phyloP scores from a whole-genome alignment of 1,140 invertebrate genomes.

The Drosophila albomicans region DNA sequence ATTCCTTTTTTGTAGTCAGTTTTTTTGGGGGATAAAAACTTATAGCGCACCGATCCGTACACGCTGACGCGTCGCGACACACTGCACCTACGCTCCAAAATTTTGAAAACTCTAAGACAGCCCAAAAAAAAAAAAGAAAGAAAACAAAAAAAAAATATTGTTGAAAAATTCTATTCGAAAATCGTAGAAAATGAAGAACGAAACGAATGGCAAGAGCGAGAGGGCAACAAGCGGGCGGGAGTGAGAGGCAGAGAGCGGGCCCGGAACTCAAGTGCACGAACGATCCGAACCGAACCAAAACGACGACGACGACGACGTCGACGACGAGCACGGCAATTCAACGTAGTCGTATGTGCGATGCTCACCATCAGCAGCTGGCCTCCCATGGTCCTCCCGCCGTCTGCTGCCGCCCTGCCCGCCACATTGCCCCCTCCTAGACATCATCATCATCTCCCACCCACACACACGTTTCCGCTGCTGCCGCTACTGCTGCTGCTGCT shows the following conservation, averaged over 20 bases:
- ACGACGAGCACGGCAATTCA: constrained; percentile 72
- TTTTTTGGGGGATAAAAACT: constrained; percentile 16
- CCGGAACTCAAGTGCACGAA: constrained; percentile 68
- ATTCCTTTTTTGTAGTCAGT: constrained; percentile 17
- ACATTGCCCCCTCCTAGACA: constrained; percentile 11
- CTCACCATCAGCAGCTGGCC: constrained; percentile 67
- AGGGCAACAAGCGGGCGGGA: constrained; percentile 22
- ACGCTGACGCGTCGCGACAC: constrained; percentile 81
- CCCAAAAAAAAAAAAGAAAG: constrained; percentile 14
- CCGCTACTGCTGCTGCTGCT: background rate
- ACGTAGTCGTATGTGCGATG: constrained; percentile 50
- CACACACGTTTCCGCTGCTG: constrained; percentile 47
- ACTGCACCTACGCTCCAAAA: constrained; percentile 85
- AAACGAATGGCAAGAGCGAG: constrained; percentile 25
- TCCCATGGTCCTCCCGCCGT: constrained; percentile 35
- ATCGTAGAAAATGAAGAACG: constrained; percentile 22
- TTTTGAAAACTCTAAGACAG: constrained; percentile 81
- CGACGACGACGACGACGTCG: too few species aligned
- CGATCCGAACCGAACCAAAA: constrained; percentile 8
- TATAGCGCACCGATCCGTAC: constrained; percentile 67
- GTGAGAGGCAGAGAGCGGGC: constrained; percentile 4
- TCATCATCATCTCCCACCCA: constrained; percentile 45
- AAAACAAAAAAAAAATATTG: constrained; percentile 13
- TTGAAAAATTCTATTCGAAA: constrained; percentile 79
- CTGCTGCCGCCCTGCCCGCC: constrained; percentile 8